Evolutionary conservation across 2,888 invertebrate species (phyloP).

Genomic region (Caenorhabditis panamensis): DNA sequence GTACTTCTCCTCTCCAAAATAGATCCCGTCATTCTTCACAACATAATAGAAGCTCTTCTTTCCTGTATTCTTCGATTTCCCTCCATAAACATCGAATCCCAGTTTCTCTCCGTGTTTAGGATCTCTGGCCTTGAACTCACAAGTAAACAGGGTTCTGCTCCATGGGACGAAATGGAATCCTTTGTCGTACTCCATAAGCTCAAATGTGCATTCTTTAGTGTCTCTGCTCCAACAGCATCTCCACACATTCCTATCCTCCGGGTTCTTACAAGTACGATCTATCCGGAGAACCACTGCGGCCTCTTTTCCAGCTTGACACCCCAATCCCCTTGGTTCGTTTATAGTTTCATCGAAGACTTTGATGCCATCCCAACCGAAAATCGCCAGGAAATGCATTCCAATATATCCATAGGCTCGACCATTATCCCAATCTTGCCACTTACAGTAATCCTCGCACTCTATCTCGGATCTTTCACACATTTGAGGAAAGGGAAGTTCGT

Average conservation of each 20-base stretch:
- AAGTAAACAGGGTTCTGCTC: constrained; percentile 41
- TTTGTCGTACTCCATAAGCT: constrained; percentile 29
- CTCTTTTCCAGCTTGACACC: constrained; percentile 51
- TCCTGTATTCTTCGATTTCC: constrained; percentile 49
- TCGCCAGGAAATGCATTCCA: constrained; percentile 2
- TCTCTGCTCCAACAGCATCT: constrained; percentile 38
- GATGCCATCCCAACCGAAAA: constrained; percentile 45
- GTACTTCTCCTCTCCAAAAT: constrained; percentile 48
- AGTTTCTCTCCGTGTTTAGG: constrained; percentile 41
- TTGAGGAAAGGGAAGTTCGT: constrained; percentile 23
- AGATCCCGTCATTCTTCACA: constrained; percentile 61
- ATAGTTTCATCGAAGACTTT: constrained; percentile 32
- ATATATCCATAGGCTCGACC: constrained; percentile 49
- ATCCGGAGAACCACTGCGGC: constrained; percentile 46
- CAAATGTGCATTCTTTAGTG: constrained; percentile 3
- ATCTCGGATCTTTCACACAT: constrained; percentile 43
- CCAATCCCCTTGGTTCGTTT: constrained; percentile 38
- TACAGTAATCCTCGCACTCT: constrained; percentile 62
- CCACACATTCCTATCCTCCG: constrained; percentile 10
- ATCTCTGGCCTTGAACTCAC: constrained; percentile 41
- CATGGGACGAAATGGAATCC: constrained; percentile 44
- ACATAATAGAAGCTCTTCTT: constrained; percentile 47
- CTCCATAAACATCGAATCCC: constrained; percentile 61
- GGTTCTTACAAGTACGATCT: constrained; percentile 47
- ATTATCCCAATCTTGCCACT: constrained; percentile 45